Base-by-base conservation (phyloP, 2,797 vertebrate species). In the Paedocypris micromegethes region DNA sequence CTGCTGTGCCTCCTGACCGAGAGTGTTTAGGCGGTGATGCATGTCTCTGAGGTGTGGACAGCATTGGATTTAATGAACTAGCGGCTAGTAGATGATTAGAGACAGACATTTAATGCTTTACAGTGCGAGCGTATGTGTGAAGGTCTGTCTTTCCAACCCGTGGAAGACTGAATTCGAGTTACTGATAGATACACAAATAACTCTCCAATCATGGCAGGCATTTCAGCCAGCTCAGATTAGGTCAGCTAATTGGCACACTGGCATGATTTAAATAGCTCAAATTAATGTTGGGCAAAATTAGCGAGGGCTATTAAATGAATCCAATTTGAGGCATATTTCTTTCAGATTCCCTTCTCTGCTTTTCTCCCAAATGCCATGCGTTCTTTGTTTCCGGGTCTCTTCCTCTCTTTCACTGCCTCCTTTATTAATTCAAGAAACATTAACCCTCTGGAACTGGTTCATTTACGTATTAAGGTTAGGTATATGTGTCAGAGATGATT, bases 211-310 rank as follows among this genome's bases (percentile, higher is more conserved):
- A 67, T 64, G 57, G 42, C 61, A 48, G 49, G n/a, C 63, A 4
- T 68, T 74, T 60, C 45, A 73, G 49, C 66, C 58, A 51, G 52
- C 68, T 39, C 56, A 75, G 64, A 71, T 76, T 66, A 74, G 74
- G 71, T 74, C 74, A 66, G 9, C 64, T 78, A 76, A 78, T 69
- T 76, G 73, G 74, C 64, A 66, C 74, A 75, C 9, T 65, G 65
- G 71, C 67, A 69, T 53, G 74, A 73, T 74, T 69, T 72, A 78
- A 78, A 78, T 78, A 78, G 74, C 77, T 47, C 68, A 78, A 76
- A 78, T 78, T 75, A 78, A 74, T 56, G 61, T 63, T 71, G 51
- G 71, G 69, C 68, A 53, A 72, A 78, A 73, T 76, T 75, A 78
- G 70, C 56, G 53, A 68, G 45, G 67, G 51, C 64, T 46, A 55